These are phyloP conservation scores for Linnaemya tessellans DNA, from an alignment of 2,888 invertebrate species.

Conservation along the genomic window DNA sequence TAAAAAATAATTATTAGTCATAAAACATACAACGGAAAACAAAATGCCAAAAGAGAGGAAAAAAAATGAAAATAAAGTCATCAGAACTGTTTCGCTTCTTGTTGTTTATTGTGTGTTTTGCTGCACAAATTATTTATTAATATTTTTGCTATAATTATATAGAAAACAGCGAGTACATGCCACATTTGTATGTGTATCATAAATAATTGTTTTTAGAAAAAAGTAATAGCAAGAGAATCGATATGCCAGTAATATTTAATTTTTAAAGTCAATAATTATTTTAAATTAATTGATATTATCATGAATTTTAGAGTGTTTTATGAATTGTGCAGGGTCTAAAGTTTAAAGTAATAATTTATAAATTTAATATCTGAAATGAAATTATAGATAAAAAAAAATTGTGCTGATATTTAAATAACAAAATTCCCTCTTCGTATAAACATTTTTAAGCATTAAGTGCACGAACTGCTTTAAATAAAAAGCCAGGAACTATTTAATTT, in stretches of 20 bases:
- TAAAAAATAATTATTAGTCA: slow-evolving; percentile 4
- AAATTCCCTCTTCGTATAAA: too few relatives aligned
- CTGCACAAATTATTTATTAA: not conserved
- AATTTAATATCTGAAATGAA: not conserved
- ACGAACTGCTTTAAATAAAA: too few relatives aligned
- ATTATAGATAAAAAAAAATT: too few relatives aligned
- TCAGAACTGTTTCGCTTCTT: not conserved
- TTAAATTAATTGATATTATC: not conserved
- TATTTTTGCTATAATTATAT: slow-evolving; percentile 4
- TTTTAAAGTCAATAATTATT: not conserved
- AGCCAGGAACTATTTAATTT: too few relatives aligned
- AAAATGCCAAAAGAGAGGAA: not conserved
- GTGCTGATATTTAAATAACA: too few relatives aligned
- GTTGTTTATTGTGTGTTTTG: not conserved
- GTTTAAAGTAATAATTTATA: not conserved
- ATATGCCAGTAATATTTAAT: not conserved
- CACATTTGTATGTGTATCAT: not conserved
- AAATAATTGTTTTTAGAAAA: slow-evolving; percentile 4
- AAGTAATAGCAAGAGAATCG: not conserved
- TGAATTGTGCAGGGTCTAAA: too few relatives aligned
- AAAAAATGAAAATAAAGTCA: not conserved
- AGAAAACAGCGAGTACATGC: not conserved
- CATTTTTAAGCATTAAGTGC: too few relatives aligned
- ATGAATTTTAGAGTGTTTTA: too few relatives aligned
- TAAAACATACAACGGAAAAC: not conserved